These are phyloP conservation scores for Rotaria macrura DNA, from an alignment of 2,888 invertebrate species.

Conservation along the genomic window DNA sequence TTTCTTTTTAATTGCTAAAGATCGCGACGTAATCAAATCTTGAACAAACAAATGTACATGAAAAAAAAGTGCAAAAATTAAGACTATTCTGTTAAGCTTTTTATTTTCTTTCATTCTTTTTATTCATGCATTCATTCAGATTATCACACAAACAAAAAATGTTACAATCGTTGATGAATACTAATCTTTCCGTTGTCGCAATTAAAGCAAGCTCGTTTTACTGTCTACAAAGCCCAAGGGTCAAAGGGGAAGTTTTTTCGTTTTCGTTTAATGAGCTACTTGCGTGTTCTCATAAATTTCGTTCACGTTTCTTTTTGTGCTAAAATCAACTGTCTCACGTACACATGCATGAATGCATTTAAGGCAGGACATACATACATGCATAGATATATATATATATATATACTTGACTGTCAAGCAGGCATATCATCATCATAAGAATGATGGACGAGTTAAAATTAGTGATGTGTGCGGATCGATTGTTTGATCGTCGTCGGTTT, in stretches of 20 bases:
- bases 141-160: neutral
- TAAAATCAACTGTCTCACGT: neutral
- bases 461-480: slow-evolving; percentile 4
- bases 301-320: neutral
- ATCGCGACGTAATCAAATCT: neutral
- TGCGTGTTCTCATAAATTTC: neutral
- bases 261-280: neutral
- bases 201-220: slow-evolving; percentile 2
- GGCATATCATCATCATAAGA: slow-evolving; percentile 8
- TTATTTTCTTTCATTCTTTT: neutral
- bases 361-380: neutral
- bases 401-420: slow-evolving; percentile 10
- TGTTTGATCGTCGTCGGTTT: slow-evolving; percentile 7
- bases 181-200: neutral
- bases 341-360: neutral
- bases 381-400: neutral
- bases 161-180: neutral
- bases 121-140: neutral
- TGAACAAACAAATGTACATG: neutral
- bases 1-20: neutral
- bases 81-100: neutral
- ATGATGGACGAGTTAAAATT: slow-evolving; percentile 3
- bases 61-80: neutral
- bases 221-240: neutral
- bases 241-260: neutral